Evolutionary conservation across 2,113 vertebrate species (phyloP).

Genomic region (human): DNA sequence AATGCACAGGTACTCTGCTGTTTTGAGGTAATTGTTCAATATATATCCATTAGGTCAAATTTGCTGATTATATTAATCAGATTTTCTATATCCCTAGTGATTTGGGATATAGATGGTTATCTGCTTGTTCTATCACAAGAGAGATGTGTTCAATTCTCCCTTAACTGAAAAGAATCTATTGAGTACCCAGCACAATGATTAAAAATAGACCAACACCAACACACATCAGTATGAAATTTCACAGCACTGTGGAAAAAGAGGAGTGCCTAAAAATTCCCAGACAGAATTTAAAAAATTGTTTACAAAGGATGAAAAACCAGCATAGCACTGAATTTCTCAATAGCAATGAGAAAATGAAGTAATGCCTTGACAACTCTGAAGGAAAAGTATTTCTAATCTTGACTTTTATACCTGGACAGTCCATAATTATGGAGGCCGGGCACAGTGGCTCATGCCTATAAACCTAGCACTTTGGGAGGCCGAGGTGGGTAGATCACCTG

Average conservation of each 20-base stretch:
- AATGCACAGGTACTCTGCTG: neutral
- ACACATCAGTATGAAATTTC: neutral
- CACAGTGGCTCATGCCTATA: too few relatives aligned
- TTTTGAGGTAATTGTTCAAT: neutral
- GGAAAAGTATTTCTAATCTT: neutral
- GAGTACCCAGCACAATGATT: neutral
- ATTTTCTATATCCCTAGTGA: neutral
- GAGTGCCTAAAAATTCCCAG: neutral
- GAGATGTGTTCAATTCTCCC: conserved; percentile 6
- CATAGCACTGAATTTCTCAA: neutral
- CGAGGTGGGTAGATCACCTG: too few relatives aligned
- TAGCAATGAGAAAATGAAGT: neutral
- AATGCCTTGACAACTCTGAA: neutral
- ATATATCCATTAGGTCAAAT: conserved; percentile 23
- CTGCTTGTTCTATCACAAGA: neutral
- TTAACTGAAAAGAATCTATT: neutral
- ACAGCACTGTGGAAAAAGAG: neutral
- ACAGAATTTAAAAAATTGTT: neutral
- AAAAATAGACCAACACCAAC: conserved; percentile 21
- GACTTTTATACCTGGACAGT: neutral
- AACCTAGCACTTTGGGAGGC: too few relatives aligned
- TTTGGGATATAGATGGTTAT: neutral
- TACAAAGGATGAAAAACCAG: neutral
- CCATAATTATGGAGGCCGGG: neutral
- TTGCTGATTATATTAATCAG: neutral